Conservation (phyloP, 92 coral and sea anemone genomes). For the Muricea muricata region DNA sequence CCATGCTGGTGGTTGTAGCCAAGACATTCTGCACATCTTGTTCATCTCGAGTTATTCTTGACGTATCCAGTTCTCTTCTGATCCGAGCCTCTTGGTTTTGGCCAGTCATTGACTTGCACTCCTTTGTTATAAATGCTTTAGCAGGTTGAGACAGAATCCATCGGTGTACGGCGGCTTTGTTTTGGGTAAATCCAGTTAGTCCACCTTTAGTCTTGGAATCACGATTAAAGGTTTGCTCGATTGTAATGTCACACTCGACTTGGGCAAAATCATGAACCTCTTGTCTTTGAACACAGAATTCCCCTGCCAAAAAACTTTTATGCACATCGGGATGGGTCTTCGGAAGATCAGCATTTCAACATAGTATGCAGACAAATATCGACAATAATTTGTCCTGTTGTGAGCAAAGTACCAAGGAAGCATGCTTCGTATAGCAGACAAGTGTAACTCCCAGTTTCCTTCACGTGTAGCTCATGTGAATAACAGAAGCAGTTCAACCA, state of each 20-base stretch:
- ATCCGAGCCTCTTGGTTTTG: slow-evolving; percentile 27
- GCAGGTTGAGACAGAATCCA: slow-evolving; percentile 45
- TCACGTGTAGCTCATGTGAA: slow-evolving; percentile 70
- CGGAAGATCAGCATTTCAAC: slow-evolving; percentile 49
- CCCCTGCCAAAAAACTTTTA: slow-evolving; percentile 54
- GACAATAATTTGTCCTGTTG: slow-evolving; percentile 66
- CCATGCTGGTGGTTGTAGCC: background rate
- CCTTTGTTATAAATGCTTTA: slow-evolving; percentile 29
- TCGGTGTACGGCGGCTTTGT: slow-evolving; percentile 50
- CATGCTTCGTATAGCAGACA: slow-evolving; percentile 64
- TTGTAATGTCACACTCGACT: slow-evolving; percentile 51
- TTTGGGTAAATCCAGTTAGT: slow-evolving; percentile 43
- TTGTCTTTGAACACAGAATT: slow-evolving; percentile 68
- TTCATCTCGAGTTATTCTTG: slow-evolving; percentile 60
- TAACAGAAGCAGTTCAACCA: slow-evolving; percentile 56
- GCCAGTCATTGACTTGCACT: slow-evolving; percentile 35
- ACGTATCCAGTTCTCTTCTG: slow-evolving; percentile 23
- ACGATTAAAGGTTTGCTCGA: slow-evolving; percentile 50
- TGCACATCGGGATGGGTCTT: slow-evolving; percentile 60
- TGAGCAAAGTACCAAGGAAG: slow-evolving; percentile 71
- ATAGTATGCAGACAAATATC: slow-evolving; percentile 61
- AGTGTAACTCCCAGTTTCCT: slow-evolving; percentile 65
- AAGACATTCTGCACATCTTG: slow-evolving; percentile 23
- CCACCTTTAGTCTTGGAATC: slow-evolving; percentile 59
- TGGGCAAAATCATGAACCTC: slow-evolving; percentile 44